Evolutionary conservation across 1,140 invertebrate genomes (phyloP), one percentile per base, ranked within the genome.

Genomic region (Macrobrachium nipponense): DNA sequence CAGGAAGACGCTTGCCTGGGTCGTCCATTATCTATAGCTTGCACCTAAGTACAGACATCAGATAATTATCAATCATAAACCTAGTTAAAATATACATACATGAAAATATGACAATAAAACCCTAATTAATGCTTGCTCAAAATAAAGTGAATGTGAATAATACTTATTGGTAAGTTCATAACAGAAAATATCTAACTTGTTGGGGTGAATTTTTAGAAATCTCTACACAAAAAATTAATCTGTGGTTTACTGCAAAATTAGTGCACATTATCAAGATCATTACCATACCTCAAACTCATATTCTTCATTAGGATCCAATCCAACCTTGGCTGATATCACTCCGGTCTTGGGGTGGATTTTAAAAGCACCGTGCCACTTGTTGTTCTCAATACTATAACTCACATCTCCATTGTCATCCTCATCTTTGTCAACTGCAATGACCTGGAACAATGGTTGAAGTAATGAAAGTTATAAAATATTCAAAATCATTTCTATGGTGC

Each of bases 341-440:
- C 96, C 96, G 0, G 95, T 96, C n/a, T 93, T 92, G 1, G 94
- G 94, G 91, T 97, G 93, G 88, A 97, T 96, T 83, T 93, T 94
- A 90, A 97, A 97, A 90, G 94, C 95, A 51, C 94, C 94, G 89
- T 94, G 94, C 78, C 94, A 94, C 82, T 94, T 93, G 5, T 94
- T 94, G 44, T 93, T 94, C 90, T 96, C 96, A n/a, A 97, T 94
- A 85, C 94, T 94, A 92, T 97, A 97, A 51, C 93, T 93, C 80
- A 98, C 93, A 79, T 94, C 93, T 59, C 95, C 96, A 92, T 97
- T 98, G 72, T 93, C 93, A 5, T 95, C 96, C 77, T 93, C 92
- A 91, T 98, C 97, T 89, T 93, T 92, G 91, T 99, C 97, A 77
- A 95, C 94, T 6, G 97, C 97, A 60, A 96, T 79, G 27, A 87